Evolutionary conservation across 1,140 invertebrate species (phyloP), one percentile per base, ranked within the genome.

Genomic region (Elysia chlorotica): DNA sequence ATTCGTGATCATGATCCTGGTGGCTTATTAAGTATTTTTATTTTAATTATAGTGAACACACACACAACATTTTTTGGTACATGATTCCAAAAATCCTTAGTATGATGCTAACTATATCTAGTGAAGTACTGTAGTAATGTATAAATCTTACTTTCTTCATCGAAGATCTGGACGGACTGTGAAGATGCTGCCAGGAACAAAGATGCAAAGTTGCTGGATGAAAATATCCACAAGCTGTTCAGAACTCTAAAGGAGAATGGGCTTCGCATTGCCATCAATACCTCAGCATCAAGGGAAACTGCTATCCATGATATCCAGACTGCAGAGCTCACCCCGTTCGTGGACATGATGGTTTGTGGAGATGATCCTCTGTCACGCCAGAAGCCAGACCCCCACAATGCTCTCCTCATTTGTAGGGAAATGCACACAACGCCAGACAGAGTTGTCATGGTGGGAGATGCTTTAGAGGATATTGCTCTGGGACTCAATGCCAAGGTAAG

Each of bases 201-300:
- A 5, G 72, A 66, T 62, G 63, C 78, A 1, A 28, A 41, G 28
- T 30, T 67, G 17, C 57, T 81, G 31, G 77, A 79, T 65, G 69
- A 67, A 48, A 75, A 79, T 38, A 74, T 76, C 28, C 71, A 79
- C 56, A 54, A 56, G 66, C 66, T 88, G 21, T 89, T 89, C 76
- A 74, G 83, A 54, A 74, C 74, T 19, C 76, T 89, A 35, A 84
- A 85, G 69, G 66, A 80, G 28, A 79, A 82, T 71, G 84, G 84
- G 19, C 77, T 89, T 3, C 89, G 89, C 75, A 86, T 89, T 61
- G 89, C 88, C 36, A 83, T 89, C 33, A 88, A 86, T 76, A 89
- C 89, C 2, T 79, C 83, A 23, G 88, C 88, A 54, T 78, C 71
- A n/a, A 79, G 85, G 28, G 79, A 82, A 41, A 82, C 78, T 36